Conservation (phyloP, 2,797 vertebrate genomes). For the Megaceryle alcyon region DNA sequence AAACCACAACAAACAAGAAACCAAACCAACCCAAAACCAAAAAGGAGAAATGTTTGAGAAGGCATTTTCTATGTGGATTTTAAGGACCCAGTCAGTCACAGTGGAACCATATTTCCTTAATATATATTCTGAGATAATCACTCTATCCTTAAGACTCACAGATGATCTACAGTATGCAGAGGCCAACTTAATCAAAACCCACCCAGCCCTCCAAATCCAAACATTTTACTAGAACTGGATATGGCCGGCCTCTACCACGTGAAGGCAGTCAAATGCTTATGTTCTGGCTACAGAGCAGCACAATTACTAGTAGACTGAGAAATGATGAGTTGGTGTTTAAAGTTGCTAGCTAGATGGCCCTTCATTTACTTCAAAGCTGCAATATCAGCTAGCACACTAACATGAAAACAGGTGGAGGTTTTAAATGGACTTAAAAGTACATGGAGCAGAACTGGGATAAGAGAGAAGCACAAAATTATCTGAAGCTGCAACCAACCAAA, state of each 20-base stretch:
- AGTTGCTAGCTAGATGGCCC: not conserved
- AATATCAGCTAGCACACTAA: not conserved
- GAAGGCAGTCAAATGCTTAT: not conserved
- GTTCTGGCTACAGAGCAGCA: not conserved
- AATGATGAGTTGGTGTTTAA: not conserved
- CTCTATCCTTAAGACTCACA: not conserved
- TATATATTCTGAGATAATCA: not conserved
- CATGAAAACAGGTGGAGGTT: not conserved
- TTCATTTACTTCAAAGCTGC: not conserved
- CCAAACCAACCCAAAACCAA: not conserved
- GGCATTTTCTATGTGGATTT: not conserved
- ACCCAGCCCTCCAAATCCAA: not conserved
- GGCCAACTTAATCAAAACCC: not conserved
- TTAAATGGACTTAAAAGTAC: not conserved
- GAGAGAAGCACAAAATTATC: not conserved
- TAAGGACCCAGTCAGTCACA: not conserved
- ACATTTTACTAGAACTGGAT: not conserved
- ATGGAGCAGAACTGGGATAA: not conserved
- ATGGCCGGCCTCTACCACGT: not conserved
- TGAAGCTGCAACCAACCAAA: not conserved
- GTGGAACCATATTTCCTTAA: not conserved
- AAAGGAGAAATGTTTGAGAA: not conserved
- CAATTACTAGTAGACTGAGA: not conserved
- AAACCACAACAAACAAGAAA: not conserved
- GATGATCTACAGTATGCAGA: rapidly evolving